Evolutionary conservation across 2,797 vertebrate genomes (phyloP).

Genomic region (Chiloscyllium punctatum): DNA sequence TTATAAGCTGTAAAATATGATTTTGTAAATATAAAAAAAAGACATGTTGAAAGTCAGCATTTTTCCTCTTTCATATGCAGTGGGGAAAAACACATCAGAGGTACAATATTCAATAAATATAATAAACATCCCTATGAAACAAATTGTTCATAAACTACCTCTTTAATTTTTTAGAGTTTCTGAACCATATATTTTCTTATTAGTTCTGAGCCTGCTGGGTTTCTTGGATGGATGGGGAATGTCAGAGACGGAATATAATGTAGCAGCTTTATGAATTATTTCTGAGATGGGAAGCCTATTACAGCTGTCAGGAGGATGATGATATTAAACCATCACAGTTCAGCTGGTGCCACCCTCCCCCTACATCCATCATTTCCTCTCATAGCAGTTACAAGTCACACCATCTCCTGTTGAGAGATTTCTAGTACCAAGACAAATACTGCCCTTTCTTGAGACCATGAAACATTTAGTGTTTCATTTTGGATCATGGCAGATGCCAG

Average conservation of each 20-base stretch:
- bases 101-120: constrained; percentile 88
- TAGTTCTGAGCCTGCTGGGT: constrained; percentile 95
- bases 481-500: constrained; percentile 91
- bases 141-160: constrained; percentile 98
- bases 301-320: constrained; percentile 99
- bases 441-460: constrained; percentile 95
- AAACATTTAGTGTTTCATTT: constrained; percentile 99
- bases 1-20: constrained; percentile 41
- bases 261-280: constrained; percentile 98
- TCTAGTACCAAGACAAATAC: constrained; percentile 96
- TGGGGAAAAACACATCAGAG: constrained; percentile 65
- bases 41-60: constrained; percentile 54
- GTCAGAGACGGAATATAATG: constrained; percentile 95
- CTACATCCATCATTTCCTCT: constrained; percentile 92
- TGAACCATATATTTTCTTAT: constrained; percentile 99
- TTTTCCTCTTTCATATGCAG: constrained; percentile 53
- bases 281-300: constrained; percentile 99
- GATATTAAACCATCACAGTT: constrained; percentile 99
- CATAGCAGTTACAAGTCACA: constrained; percentile 69
- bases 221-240: constrained; percentile 93
- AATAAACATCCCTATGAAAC: constrained; percentile 93
- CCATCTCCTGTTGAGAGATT: constrained; percentile 61
- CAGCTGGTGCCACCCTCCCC: constrained; percentile 92
- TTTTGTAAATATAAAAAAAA: constrained; percentile 40
- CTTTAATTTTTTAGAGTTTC: constrained; percentile 99